Conservation (phyloP, 2,113 vertebrate species). For the Neogale vison region DNA sequence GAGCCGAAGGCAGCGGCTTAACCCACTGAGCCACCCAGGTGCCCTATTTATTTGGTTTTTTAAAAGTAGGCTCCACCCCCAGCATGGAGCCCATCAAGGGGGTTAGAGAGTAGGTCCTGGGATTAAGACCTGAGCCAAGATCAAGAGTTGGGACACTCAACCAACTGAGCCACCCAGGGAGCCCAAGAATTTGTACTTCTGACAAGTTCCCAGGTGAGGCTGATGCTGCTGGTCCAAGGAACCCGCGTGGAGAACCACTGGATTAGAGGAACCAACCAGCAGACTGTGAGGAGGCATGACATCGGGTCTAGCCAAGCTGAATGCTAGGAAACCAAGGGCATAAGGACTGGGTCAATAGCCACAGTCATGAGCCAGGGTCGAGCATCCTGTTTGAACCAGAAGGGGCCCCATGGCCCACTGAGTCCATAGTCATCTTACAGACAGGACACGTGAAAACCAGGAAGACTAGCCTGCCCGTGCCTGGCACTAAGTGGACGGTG, state of each 20-base stretch:
- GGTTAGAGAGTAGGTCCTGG: no score
- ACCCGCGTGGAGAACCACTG: neutral
- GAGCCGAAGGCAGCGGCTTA: no score
- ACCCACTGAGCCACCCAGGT: no score
- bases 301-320: neutral
- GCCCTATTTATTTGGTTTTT: no score
- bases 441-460: neutral
- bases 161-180: no score
- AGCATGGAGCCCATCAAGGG: no score
- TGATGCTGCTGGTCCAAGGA: neutral
- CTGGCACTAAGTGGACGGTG: neutral
- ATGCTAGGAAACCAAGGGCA: neutral
- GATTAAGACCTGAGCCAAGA: no score
- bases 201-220: neutral
- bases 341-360: neutral
- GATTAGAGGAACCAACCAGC: neutral
- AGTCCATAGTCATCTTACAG: neutral
- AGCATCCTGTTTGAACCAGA: neutral
- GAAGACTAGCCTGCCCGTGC: neutral
- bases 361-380: neutral
- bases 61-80: no score
- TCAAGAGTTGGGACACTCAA: no score
- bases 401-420: neutral
- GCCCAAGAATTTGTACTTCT: neutral
- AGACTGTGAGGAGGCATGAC: neutral